Evolutionary conservation across 2,797 vertebrate species (phyloP).

Genomic region (Sparus aurata): DNA sequence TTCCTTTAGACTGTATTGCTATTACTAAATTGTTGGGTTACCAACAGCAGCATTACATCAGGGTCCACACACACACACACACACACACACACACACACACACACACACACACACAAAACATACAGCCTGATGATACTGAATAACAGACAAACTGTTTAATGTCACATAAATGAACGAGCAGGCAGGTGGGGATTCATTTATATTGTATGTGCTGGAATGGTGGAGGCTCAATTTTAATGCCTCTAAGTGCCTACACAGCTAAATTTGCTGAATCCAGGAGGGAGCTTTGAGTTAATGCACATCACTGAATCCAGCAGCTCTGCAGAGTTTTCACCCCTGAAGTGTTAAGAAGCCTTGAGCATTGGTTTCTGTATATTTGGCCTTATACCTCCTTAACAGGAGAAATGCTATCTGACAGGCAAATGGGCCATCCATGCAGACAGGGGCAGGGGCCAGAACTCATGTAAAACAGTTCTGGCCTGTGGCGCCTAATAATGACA

Average conservation of each 20-base stretch:
- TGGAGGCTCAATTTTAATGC: not conserved
- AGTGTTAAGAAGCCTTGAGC: not conserved
- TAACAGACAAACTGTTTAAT: not conserved
- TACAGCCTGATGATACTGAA: not conserved
- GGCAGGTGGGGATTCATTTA: not conserved
- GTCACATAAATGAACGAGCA: not conserved
- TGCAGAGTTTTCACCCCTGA: not conserved
- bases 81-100: not conserved
- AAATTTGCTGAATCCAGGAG: too few relatives aligned
- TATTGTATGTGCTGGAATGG: not conserved
- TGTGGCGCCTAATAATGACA: slow-evolving; percentile 39
- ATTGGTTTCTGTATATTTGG: slow-evolving; percentile 28
- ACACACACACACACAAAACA: not conserved
- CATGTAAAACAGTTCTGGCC: slow-evolving; percentile 36
- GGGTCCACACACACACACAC: not conserved
- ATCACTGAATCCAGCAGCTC: not conserved
- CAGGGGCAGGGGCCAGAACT: slow-evolving; percentile 5
- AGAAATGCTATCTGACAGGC: slow-evolving; percentile 61
- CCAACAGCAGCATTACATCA: not conserved
- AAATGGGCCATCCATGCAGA: slow-evolving; percentile 26
- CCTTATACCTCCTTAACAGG: slow-evolving; percentile 32
- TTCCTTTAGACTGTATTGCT: not conserved
- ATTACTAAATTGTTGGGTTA: not conserved
- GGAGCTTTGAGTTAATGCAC: not conserved
- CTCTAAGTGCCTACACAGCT: not conserved